Evolutionary conservation across 37 sponge, comb jelly and placozoan species (phyloP), one percentile per base, ranked within the genome.

Genomic region (Spongilla lacustris): DNA sequence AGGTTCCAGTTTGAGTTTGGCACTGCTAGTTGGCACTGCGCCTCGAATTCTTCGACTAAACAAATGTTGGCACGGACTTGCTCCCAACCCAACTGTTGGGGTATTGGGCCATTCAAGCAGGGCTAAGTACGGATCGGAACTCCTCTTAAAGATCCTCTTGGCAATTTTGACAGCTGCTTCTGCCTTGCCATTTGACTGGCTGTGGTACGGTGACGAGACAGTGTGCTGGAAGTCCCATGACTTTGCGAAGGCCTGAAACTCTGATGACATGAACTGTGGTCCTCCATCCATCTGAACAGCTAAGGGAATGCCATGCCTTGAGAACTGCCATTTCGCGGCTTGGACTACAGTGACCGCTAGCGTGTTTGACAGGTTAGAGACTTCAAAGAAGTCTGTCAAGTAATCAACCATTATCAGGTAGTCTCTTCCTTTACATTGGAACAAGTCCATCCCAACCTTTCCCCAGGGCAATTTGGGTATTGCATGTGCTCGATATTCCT

Each of bases 81-180:
- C 71, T 28, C 49, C 85, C 2, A 89, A 34, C 3, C 85, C 85
- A 26, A 85, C 86, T 38, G 90, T 50, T 8, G 81, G 90, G n/a
- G 81, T 90, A 70, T 90, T 90, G 9, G 86, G 74, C 85, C 85
- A 90, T 32, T 90, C n/a, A 33, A 90, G 30, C 11, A 90, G 77
- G 29, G 86, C 90, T 0, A 48, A 11, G 46, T 71, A 90, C 23
- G 71, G 73, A 71, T 85, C 79, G 2, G 50, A 23, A 12, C 38
- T 36, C 4, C 69, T 33, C 23, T 34, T 8, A 8, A 77, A 19
- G 4, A 78, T 49, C 2, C 37, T 30, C 79, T 85, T 77, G 27
- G 36, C 79, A n/a, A 79, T 87, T 77, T 81, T 41, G 1, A 87
- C 88, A 12, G 72, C 79, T 10, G 81, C n/a, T n/a, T n/a, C n/a